Percentiles rank a stretch among this genome's conserved stretches.
Evolutionary conservation across 1,140 invertebrate species (phyloP).

Genomic region (Rhopalosiphum padi): DNA sequence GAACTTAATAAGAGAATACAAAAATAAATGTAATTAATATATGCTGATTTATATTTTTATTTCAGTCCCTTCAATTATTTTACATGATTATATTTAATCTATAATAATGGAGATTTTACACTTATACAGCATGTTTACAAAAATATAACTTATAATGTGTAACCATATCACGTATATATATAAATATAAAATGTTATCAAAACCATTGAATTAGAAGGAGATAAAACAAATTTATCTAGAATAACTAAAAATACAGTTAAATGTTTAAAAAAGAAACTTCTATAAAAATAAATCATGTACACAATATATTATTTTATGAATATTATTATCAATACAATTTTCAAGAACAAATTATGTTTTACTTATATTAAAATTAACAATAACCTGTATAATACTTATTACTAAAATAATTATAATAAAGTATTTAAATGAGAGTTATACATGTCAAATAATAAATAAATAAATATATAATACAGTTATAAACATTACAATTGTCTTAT

Average conservation of each 20-base stretch:
- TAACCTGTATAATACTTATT: not conserved
- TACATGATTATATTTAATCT: not conserved
- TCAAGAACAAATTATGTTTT: too few species aligned
- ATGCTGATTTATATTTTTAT: not conserved
- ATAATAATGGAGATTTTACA: not conserved
- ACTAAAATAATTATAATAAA: slow-evolving; percentile 1
- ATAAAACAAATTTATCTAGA: not conserved
- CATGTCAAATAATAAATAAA: not conserved
- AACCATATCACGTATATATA: not conserved
- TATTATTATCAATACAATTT: too few species aligned
- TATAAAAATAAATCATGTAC: not conserved
- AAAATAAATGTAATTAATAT: not conserved
- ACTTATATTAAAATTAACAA: not conserved
- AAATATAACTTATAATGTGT: not conserved
- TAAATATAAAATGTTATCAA: not conserved
- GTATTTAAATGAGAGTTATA: not conserved
- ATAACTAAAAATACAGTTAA: not conserved
- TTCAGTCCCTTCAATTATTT: slow-evolving; percentile 26
- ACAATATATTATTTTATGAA: not conserved
- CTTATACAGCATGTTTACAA: not conserved
- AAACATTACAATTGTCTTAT: not conserved
- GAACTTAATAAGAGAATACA: not conserved
- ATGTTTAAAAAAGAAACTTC: not conserved
- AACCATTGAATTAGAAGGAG: not conserved
- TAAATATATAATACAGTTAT: not conserved